Conservation (phyloP, 2,797 vertebrate species). For the Sciurus carolinensis region DNA sequence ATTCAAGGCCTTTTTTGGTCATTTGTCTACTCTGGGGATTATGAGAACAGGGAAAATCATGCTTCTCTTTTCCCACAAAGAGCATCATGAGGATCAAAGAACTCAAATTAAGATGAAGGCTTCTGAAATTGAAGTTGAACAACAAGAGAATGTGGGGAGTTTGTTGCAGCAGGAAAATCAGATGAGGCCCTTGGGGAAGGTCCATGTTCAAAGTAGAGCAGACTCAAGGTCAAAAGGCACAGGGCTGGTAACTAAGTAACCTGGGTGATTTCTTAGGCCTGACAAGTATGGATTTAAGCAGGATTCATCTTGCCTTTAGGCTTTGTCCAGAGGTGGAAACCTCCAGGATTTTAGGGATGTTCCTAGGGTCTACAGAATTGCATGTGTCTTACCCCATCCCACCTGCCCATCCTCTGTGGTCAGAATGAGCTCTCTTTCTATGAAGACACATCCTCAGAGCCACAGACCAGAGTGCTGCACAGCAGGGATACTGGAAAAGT, state of each 20-base stretch:
- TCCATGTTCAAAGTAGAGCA: not conserved
- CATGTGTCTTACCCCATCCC: rapidly evolving
- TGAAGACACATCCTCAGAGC: not conserved
- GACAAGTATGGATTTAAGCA: not conserved
- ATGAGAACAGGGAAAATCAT: not conserved
- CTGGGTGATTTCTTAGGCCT: not conserved
- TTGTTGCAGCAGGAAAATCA: not conserved
- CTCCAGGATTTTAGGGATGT: not conserved
- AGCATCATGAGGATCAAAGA: not conserved
- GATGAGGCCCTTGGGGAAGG: not conserved
- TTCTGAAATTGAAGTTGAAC: not conserved
- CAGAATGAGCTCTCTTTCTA: not conserved
- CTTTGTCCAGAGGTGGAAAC: not conserved
- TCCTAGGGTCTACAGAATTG: no score
- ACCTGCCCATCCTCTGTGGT: not conserved
- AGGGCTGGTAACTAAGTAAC: no score
- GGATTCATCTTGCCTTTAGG: not conserved
- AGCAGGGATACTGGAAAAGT: not conserved
- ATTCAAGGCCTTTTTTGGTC: not conserved
- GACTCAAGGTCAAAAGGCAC: not conserved
- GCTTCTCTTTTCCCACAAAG: not conserved
- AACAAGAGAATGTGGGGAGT: not conserved
- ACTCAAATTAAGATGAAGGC: not conserved
- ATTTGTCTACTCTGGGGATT: not conserved
- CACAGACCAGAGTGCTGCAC: not conserved